phyloP scores from a whole-genome alignment of 1,140 invertebrate genomes.

The Panonychus citri region DNA sequence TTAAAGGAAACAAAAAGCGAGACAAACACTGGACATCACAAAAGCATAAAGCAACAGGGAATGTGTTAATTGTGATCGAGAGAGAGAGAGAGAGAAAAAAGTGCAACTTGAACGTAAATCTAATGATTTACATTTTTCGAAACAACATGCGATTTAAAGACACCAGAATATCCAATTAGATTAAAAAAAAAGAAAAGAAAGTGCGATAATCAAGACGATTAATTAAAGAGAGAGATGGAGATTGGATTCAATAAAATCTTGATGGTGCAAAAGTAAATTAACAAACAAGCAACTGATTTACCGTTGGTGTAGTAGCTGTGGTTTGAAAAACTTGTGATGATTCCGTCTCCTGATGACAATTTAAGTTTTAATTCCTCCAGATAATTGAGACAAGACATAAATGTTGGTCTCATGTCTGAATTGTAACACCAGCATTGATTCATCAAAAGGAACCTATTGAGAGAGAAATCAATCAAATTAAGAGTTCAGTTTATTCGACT shows the following conservation, averaged over 20 bases:
- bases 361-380: background rate
- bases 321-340: background rate
- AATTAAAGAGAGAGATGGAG: background rate
- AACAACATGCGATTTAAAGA: too few species aligned
- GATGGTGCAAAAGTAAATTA: background rate
- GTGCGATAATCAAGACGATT: background rate
- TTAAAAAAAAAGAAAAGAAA: background rate
- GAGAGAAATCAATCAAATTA: background rate
- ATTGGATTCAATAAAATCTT: background rate
- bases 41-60: too few species aligned
- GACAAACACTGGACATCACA: too few species aligned
- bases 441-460: conserved; percentile 22
- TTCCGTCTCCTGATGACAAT: background rate
- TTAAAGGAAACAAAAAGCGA: too few species aligned
- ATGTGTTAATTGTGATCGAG: too few species aligned
- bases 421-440: conserved; percentile 23
- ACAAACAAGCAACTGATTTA: background rate
- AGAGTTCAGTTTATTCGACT: background rate
- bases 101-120: too few species aligned
- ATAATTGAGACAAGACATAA: conserved; percentile 10
- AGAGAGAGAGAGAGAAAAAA: too few species aligned
- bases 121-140: too few species aligned
- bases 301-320: background rate
- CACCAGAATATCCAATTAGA: background rate
- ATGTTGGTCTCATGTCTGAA: conserved; percentile 14